A percentile compares a stretch with the other conserved stretches of the same genome.
These are phyloP conservation scores for Rhagoletis zephyria DNA, from an alignment of 1,140 invertebrate species.

Conservation along the genomic window DNA sequence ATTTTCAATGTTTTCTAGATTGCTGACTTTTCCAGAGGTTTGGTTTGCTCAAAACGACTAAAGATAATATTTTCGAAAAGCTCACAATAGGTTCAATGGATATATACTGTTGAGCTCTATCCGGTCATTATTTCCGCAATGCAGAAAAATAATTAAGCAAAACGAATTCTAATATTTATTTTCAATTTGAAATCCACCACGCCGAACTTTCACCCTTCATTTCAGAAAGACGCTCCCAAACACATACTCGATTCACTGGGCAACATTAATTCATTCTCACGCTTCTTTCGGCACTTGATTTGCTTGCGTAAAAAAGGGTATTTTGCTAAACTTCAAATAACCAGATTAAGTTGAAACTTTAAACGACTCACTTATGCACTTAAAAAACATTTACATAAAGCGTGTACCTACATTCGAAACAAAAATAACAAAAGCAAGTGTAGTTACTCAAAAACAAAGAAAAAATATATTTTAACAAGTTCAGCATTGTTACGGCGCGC, in stretches of 20 bases:
- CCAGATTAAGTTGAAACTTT: constrained; percentile 15
- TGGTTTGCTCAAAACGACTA: too few relatives aligned
- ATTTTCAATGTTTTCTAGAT: too few relatives aligned
- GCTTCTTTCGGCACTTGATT: not conserved
- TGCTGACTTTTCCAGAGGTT: too few relatives aligned
- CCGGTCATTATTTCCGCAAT: too few relatives aligned
- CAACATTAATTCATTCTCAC: not conserved
- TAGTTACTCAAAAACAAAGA: not conserved
- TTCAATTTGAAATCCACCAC: too few relatives aligned
- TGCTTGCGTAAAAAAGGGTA: not conserved
- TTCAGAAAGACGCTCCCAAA: not conserved
- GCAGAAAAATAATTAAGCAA: too few relatives aligned
- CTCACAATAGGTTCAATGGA: too few relatives aligned
- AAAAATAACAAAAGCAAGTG: constrained; percentile 35
- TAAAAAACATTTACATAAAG: not conserved
- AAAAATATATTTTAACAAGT: not conserved
- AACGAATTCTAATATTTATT: too few relatives aligned
- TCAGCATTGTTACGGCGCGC: not conserved
- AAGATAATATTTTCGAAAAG: too few relatives aligned
- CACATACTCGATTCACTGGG: not conserved
- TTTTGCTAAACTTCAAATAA: constrained; percentile 1
- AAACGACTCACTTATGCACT: constrained; percentile 1
- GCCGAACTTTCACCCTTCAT: not conserved
- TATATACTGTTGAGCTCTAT: too few relatives aligned
- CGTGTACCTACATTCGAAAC: not conserved